Percentiles rank a stretch among this genome's conserved stretches.
Evolutionary conservation across 2,888 invertebrate genomes (phyloP).

Genomic region (Eristalis arbustorum): DNA sequence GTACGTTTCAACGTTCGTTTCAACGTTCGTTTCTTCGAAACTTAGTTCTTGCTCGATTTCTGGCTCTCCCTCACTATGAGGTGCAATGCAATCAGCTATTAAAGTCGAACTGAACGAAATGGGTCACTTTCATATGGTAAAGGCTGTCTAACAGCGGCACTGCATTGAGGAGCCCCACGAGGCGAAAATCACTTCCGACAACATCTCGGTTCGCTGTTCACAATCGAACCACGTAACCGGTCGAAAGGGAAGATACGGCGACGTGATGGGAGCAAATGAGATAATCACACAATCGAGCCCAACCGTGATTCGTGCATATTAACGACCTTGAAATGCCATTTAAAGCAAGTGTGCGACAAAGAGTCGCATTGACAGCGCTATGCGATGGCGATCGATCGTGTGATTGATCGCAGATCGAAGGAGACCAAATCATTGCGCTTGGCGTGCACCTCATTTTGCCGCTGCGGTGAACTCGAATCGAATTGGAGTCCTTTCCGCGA

Average conservation of each 20-base stretch:
- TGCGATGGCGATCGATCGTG: constrained; percentile 17
- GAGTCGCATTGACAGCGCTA: constrained; percentile 38
- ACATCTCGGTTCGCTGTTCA: constrained; percentile 21
- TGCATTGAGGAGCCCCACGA: constrained; percentile 29
- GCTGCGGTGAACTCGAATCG: neutral
- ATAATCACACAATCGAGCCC: constrained; percentile 16
- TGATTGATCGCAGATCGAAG: constrained; percentile 5
- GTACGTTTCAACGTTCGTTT: no score
- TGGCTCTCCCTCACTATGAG: constrained; percentile 9
- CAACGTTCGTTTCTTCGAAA: neutral
- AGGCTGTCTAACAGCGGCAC: constrained; percentile 23
- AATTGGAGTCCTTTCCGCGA: constrained; percentile 41
- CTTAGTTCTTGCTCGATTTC: neutral
- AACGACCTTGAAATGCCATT: constrained; percentile 72
- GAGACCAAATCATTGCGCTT: neutral
- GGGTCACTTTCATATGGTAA: constrained; percentile 72
- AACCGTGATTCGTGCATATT: constrained; percentile 22
- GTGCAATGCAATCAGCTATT: constrained; percentile 73
- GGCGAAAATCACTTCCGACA: constrained; percentile 47
- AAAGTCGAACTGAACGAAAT: constrained; percentile 77
- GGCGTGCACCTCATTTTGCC: neutral
- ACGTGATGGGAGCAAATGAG: constrained; percentile 39
- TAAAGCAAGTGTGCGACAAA: constrained; percentile 21
- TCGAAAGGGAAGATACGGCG: constrained; percentile 48
- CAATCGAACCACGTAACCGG: constrained; percentile 1